Evolutionary conservation across 2,888 invertebrate genomes (phyloP).

Genomic region (Protonemura montana): DNA sequence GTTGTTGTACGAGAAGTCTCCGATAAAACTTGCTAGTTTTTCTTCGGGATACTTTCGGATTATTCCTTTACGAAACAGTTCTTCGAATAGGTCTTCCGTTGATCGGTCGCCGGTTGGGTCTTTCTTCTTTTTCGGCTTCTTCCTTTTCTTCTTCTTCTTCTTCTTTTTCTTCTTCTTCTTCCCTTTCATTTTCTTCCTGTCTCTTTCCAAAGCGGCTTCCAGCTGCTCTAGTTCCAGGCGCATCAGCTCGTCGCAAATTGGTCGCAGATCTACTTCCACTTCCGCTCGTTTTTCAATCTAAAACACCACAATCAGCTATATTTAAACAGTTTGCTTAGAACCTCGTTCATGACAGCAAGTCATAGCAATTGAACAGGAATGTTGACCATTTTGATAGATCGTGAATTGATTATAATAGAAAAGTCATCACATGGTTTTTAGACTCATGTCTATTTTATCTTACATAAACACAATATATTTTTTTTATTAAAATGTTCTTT

Average conservation of each 20-base stretch:
- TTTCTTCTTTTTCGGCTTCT: slow-evolving; percentile 64
- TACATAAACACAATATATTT: too few species aligned
- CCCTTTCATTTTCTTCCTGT: slow-evolving; percentile 56
- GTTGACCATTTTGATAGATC: too few species aligned
- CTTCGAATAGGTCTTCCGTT: slow-evolving; percentile 74
- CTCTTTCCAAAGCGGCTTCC: slow-evolving; percentile 63
- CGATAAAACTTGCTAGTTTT: slow-evolving; percentile 70
- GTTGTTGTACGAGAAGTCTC: slow-evolving; percentile 72
- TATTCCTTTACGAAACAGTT: slow-evolving; percentile 73
- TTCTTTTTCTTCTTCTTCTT: slow-evolving; percentile 53
- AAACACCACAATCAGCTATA: background rate
- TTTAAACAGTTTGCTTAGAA: too few species aligned
- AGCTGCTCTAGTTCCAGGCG: slow-evolving; percentile 64
- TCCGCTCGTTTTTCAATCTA: slow-evolving; percentile 71
- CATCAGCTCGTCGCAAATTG: slow-evolving; percentile 75
- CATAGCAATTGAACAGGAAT: too few species aligned
- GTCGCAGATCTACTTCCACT: slow-evolving; percentile 71
- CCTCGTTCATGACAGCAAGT: too few species aligned
- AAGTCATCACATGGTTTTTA: too few species aligned
- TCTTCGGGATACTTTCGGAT: slow-evolving; percentile 68
- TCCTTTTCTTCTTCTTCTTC: slow-evolving; percentile 59
- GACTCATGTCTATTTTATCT: too few species aligned
- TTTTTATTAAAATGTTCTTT: too few species aligned
- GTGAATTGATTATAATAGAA: too few species aligned
- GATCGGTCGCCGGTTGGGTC: slow-evolving; percentile 69